Conservation (phyloP, 2,888 invertebrate genomes). For the Drosophila fungiperda region DNA sequence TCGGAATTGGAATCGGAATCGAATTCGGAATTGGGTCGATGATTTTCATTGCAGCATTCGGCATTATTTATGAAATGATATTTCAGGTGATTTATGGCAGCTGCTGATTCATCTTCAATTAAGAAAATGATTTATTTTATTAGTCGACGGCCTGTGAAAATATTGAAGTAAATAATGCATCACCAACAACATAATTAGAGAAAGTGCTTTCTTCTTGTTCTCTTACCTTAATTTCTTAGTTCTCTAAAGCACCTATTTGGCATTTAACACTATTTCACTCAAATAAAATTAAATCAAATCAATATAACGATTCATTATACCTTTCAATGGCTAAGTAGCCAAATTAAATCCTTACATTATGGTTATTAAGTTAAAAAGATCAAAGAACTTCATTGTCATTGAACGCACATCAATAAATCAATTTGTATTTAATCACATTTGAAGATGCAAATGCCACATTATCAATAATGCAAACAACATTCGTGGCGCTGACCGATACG, state of each 20-base stretch:
- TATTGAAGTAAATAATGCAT: background rate
- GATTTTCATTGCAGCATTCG: background rate
- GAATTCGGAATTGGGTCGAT: background rate
- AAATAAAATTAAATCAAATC: background rate
- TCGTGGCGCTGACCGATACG: background rate
- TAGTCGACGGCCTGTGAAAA: background rate
- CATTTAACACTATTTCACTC: background rate
- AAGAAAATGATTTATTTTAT: background rate
- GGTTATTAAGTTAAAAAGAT: background rate
- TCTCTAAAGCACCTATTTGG: background rate
- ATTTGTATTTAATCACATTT: slow-evolving; percentile 6
- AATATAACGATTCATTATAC: background rate
- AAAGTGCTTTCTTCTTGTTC: background rate
- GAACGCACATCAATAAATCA: slow-evolving; percentile 7
- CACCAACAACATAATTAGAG: background rate
- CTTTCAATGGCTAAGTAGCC: background rate
- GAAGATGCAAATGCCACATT: background rate
- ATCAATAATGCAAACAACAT: slow-evolving; percentile 16
- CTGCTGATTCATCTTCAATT: background rate
- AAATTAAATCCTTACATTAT: background rate
- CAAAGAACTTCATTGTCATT: background rate
- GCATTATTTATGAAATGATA: background rate
- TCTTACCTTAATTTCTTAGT: background rate
- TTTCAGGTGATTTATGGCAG: background rate
- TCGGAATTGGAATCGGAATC: slow-evolving; percentile 22